A percentile compares a stretch with the other conserved stretches of the same genome.
phyloP scores from a whole-genome alignment of 53 echinoderm and acorn worm genomes.

The Astropecten irregularis region DNA sequence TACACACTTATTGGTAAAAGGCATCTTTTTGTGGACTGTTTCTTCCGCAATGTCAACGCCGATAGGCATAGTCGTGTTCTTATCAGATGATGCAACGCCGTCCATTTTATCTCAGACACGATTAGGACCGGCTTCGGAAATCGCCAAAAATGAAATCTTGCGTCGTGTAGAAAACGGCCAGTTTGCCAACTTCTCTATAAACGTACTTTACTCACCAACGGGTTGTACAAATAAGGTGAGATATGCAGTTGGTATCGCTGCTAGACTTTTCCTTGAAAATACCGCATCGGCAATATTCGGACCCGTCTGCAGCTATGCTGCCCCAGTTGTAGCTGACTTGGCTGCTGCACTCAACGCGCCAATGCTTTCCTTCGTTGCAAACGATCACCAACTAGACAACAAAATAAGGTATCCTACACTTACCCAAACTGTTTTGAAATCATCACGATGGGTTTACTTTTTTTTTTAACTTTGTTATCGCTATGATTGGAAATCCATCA shows the following conservation, averaged over 20 bases:
- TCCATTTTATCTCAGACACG: not conserved
- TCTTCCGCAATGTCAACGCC: too few relatives aligned
- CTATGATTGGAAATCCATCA: not conserved
- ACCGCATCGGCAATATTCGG: slow-evolving; percentile 35
- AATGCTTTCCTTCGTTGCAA: slow-evolving; percentile 4
- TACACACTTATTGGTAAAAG: too few relatives aligned
- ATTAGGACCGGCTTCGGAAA: slow-evolving; percentile 66
- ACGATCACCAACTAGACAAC: slow-evolving; percentile 26
- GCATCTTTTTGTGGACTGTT: too few relatives aligned
- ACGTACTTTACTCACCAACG: not conserved
- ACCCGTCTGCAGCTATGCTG: slow-evolving; percentile 17
- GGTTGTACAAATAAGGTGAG: not conserved
- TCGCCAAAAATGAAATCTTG: slow-evolving; percentile 69
- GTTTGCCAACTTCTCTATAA: slow-evolving; percentile 72
- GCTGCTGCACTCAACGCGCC: slow-evolving; percentile 23
- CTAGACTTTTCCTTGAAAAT: slow-evolving; percentile 17
- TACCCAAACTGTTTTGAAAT: not conserved
- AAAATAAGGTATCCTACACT: slow-evolving; percentile 38
- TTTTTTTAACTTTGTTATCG: not conserved
- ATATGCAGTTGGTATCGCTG: slow-evolving; percentile 6
- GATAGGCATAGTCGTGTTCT: not conserved
- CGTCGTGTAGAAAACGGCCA: slow-evolving; percentile 48
- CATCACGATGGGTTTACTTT: not conserved
- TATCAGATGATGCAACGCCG: not conserved
- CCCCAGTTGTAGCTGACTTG: slow-evolving; percentile 16